Evolutionary conservation across 1,140 invertebrate species (phyloP).

Genomic region (Formica selysi): DNA sequence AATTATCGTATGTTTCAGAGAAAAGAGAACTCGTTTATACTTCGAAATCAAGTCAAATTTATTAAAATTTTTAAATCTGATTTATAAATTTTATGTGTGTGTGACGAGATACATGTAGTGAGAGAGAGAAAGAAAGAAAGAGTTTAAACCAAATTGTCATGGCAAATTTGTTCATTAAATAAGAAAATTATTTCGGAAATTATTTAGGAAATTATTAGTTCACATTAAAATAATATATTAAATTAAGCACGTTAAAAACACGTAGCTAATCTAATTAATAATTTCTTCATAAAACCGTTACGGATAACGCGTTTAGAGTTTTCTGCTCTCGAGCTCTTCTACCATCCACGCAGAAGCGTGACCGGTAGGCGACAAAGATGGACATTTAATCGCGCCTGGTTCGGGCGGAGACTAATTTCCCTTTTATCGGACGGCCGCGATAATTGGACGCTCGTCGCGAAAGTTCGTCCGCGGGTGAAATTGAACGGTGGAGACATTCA

Average conservation of each 20-base stretch:
- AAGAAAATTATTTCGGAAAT: background rate
- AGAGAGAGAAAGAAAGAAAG: too few relatives aligned
- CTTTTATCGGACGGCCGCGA: slow-evolving; percentile 69
- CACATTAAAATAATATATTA: background rate
- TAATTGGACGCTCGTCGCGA: slow-evolving; percentile 72
- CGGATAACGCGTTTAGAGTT: too few relatives aligned
- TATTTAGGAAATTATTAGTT: background rate
- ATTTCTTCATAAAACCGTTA: background rate
- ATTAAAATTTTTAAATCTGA: background rate
- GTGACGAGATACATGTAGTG: background rate
- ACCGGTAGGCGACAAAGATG: slow-evolving; percentile 20
- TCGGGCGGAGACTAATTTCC: slow-evolving; percentile 70
- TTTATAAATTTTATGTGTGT: background rate
- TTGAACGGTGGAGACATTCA: slow-evolving; percentile 74
- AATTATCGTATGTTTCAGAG: slow-evolving; percentile 68
- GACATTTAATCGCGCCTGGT: slow-evolving; percentile 34
- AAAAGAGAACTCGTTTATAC: slow-evolving; percentile 55
- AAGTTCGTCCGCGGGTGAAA: slow-evolving; percentile 75
- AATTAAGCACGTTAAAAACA: background rate
- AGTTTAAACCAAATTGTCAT: background rate
- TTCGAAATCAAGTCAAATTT: slow-evolving; percentile 55
- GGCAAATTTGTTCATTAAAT: background rate
- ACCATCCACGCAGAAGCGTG: background rate
- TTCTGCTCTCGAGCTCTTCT: background rate
- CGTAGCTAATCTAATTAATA: background rate